Conservation (phyloP, 2,797 vertebrate species). For the Lepilemur septentrionalis region DNA sequence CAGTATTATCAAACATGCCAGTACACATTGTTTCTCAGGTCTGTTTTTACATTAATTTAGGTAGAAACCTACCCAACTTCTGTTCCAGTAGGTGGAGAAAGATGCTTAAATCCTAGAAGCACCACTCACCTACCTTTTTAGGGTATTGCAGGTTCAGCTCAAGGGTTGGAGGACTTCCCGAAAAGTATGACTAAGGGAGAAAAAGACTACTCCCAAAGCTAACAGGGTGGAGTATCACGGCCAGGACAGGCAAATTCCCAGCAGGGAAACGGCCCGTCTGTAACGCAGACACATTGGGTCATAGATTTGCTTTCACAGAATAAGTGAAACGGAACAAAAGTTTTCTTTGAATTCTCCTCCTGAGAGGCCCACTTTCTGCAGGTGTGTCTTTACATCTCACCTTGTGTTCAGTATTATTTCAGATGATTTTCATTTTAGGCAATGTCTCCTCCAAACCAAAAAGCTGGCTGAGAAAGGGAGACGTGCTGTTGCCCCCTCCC, state of each 20-base stretch:
- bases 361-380: slow-evolving; percentile 50
- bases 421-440: background rate
- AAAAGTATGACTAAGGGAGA: slow-evolving; percentile 81
- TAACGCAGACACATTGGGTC: slow-evolving; percentile 67
- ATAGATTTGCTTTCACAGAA: slow-evolving; percentile 74
- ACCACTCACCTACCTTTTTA: slow-evolving; percentile 72
- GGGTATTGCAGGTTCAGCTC: slow-evolving; percentile 79
- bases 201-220: slow-evolving; percentile 83
- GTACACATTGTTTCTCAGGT: background rate
- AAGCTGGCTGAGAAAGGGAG: background rate
- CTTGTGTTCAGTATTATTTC: background rate
- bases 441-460: background rate
- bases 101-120: slow-evolving; percentile 55
- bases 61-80: slow-evolving; percentile 31
- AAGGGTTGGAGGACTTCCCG: slow-evolving; percentile 80
- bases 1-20: background rate
- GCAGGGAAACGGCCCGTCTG: slow-evolving; percentile 74
- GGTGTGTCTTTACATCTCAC: slow-evolving; percentile 31
- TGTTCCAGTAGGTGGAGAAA: slow-evolving; percentile 58
- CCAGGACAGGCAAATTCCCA: slow-evolving; percentile 79
- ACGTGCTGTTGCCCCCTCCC: background rate
- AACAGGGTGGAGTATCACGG: slow-evolving; percentile 76
- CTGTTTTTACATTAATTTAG: slow-evolving; percentile 36
- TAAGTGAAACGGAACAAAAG: slow-evolving; percentile 56
- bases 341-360: slow-evolving; percentile 25